Percentiles rank a stretch among this genome's conserved stretches.
phyloP scores from a whole-genome alignment of 2,888 invertebrate species.

The Hetaerina titia region DNA sequence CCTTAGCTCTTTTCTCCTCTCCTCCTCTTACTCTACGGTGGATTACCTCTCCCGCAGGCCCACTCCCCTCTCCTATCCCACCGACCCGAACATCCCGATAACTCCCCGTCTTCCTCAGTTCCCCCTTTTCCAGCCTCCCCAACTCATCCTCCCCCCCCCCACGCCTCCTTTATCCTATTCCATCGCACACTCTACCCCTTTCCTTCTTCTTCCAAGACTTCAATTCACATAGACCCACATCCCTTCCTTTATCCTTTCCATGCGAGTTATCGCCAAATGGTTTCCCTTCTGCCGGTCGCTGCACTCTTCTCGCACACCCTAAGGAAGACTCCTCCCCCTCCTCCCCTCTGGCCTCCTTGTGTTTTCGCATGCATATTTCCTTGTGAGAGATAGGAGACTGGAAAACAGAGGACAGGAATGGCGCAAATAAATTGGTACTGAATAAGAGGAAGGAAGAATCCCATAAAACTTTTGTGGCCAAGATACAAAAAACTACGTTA shows the following conservation, averaged over 20 bases:
- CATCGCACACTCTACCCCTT: neutral
- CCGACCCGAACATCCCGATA: neutral
- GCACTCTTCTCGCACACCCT: neutral
- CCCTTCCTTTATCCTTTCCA: slow-evolving; percentile 41
- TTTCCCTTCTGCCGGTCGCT: slow-evolving; percentile 38
- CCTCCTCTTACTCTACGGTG: neutral
- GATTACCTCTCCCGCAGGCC: neutral
- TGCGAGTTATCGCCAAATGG: slow-evolving; percentile 65
- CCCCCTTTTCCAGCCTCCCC: neutral
- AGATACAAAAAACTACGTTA: neutral
- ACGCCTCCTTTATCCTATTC: neutral
- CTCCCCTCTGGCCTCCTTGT: neutral
- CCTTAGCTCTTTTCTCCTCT: neutral
- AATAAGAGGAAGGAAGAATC: neutral
- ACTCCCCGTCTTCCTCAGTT: neutral
- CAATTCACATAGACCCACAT: slow-evolving; percentile 51
- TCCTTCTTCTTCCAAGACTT: neutral
- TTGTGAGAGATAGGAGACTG: neutral
- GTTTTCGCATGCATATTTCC: neutral
- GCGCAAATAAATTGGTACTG: neutral
- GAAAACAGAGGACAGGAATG: neutral
- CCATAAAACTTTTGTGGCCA: neutral
- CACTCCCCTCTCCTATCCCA: neutral
- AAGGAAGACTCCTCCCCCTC: neutral
- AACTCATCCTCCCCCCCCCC: neutral